Evolutionary conservation across 2,113 vertebrate genomes (phyloP).

Genomic region (Pan paniscus): DNA sequence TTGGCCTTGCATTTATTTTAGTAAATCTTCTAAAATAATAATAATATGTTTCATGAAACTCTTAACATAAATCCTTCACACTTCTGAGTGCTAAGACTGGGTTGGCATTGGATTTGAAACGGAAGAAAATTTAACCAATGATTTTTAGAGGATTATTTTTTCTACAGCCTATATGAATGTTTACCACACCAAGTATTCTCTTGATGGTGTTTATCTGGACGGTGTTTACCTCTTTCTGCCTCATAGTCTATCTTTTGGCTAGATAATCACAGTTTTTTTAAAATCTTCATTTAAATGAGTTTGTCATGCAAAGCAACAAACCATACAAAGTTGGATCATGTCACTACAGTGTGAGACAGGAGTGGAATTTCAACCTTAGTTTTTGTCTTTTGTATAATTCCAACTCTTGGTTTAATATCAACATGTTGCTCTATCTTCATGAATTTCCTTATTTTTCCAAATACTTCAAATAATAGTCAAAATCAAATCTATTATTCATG

Average conservation of each 20-base stretch:
- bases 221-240: not conserved
- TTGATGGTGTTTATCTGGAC: constrained; percentile 32
- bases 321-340: not conserved
- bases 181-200: not conserved
- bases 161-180: not conserved
- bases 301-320: not conserved
- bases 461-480: not conserved
- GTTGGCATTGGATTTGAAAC: constrained; percentile 49
- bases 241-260: not conserved
- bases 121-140: not conserved
- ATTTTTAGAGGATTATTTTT: constrained; percentile 56
- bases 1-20: constrained; percentile 62
- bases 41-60: constrained; percentile 60
- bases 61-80: constrained; percentile 21
- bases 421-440: not conserved
- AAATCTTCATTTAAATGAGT: not conserved
- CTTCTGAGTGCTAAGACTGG: constrained; percentile 3
- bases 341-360: not conserved
- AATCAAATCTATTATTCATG: not conserved
- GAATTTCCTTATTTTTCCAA: not conserved
- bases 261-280: not conserved
- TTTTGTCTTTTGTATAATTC: not conserved
- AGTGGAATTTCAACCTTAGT: not conserved
- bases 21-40: constrained; percentile 57
- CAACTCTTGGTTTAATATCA: not conserved